These are phyloP conservation scores for Atractosteus spatula DNA, from an alignment of 2,113 vertebrate species.

Conservation along the genomic window DNA sequence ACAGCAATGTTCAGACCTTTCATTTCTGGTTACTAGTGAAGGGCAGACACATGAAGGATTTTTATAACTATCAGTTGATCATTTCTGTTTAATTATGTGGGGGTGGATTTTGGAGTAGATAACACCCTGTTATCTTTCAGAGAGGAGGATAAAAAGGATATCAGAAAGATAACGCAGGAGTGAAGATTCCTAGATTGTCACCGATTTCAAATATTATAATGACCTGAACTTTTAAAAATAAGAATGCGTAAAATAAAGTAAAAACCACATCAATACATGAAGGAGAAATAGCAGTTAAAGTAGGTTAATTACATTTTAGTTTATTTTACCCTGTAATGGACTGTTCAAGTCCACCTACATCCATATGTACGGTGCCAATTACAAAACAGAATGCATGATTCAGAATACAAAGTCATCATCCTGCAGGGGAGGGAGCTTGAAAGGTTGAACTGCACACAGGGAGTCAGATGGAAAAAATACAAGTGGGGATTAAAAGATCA, in stretches of 20 bases:
- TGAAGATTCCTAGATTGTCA: constrained; percentile 61
- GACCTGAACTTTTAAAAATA: constrained; percentile 35
- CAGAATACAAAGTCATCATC: too few relatives aligned
- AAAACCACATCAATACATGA: neutral
- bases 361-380: too few relatives aligned
- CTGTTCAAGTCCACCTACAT: too few relatives aligned
- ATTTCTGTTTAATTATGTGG: constrained; percentile 72
- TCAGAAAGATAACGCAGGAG: constrained; percentile 70
- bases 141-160: constrained; percentile 70
- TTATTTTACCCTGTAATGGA: too few relatives aligned
- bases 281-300: too few relatives aligned
- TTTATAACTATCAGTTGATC: constrained; percentile 78
- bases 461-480: constrained; percentile 24
- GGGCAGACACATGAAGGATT: constrained; percentile 65
- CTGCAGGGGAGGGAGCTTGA: neutral
- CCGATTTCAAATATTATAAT: constrained; percentile 66
- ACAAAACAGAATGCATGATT: too few relatives aligned
- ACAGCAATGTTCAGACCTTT: constrained; percentile 21
- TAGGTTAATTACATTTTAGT: too few relatives aligned
- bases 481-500: constrained; percentile 48
- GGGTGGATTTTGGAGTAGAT: constrained; percentile 70
- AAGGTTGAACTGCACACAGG: constrained; percentile 16
- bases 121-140: constrained; percentile 72
- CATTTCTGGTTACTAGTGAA: constrained; percentile 58
- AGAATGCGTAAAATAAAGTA: neutral